These are phyloP conservation scores for Synanthedon vespiformis DNA, from an alignment of 2,888 invertebrate genomes.

Conservation along the genomic window DNA sequence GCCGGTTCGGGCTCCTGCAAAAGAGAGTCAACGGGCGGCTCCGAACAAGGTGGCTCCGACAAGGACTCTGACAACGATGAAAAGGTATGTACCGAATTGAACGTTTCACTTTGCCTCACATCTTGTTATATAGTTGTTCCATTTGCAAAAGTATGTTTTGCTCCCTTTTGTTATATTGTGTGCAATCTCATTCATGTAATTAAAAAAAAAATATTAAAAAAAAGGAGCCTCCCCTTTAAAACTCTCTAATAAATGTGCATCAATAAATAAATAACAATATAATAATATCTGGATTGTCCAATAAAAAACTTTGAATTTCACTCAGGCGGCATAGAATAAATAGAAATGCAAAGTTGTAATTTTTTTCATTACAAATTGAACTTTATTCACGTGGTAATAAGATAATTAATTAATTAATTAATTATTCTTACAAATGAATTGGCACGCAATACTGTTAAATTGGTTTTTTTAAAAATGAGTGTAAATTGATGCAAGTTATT, in stretches of 20 bases:
- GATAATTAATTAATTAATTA: too few species aligned
- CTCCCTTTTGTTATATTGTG: constrained; percentile 17
- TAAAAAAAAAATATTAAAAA: neutral
- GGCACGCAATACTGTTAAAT: too few species aligned
- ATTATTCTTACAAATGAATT: too few species aligned
- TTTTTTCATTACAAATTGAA: neutral
- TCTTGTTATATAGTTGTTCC: constrained; percentile 3
- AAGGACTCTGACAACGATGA: constrained; percentile 91
- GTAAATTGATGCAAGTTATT: too few species aligned
- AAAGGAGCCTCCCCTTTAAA: neutral
- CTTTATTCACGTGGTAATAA: too few species aligned
- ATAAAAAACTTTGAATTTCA: constrained; percentile 18
- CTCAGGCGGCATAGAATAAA: constrained; percentile 21
- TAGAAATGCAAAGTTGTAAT: constrained; percentile 56
- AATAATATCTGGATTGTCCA: constrained; percentile 63
- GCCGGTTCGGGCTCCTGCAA: constrained; percentile 74
- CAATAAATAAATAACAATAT: constrained; percentile 13
- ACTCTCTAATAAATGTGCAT: neutral
- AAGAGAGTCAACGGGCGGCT: constrained; percentile 80
- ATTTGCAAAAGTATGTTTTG: constrained; percentile 12
- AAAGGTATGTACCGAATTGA: constrained; percentile 74
- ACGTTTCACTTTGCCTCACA: neutral
- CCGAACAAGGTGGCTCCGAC: constrained; percentile 84
- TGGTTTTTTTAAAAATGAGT: too few species aligned
- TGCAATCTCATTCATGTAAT: constrained; percentile 9